These are phyloP conservation scores for Creontiades dilutus DNA, from an alignment of 2,888 invertebrate genomes.

Conservation along the genomic window DNA sequence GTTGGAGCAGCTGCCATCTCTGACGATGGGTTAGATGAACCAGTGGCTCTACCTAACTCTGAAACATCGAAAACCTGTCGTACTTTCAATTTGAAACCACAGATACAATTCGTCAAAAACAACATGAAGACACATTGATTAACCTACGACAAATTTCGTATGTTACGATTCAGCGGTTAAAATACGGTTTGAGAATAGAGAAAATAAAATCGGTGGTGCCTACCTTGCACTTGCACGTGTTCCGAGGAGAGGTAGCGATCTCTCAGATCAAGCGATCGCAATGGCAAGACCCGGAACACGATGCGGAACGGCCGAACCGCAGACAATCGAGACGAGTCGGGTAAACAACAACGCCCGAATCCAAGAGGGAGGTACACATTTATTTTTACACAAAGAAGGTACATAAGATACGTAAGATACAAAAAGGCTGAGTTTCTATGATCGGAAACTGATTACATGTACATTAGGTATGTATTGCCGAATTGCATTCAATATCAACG, in stretches of 20 bases:
- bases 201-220: constrained; percentile 7
- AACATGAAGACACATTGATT: too few species aligned
- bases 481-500: constrained; percentile 6
- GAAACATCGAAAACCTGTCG: constrained; percentile 17
- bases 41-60: constrained; percentile 31
- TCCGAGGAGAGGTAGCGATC: constrained; percentile 32
- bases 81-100: neutral
- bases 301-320: constrained; percentile 55
- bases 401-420: constrained; percentile 9
- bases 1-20: constrained; percentile 13
- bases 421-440: constrained; percentile 13
- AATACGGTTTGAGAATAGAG: neutral
- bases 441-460: constrained; percentile 35
- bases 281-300: constrained; percentile 41
- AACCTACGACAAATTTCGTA: too few species aligned
- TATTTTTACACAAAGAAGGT: constrained; percentile 49
- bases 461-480: neutral
- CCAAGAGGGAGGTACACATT: constrained; percentile 50
- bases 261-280: constrained; percentile 9
- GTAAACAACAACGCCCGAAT: constrained; percentile 32
- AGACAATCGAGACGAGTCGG: constrained; percentile 23
- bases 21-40: neutral
- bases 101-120: too few species aligned
- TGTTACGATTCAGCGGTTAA: too few species aligned
- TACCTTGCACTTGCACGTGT: constrained; percentile 35